Conservation (phyloP, 2,113 vertebrate species). For the Turnix velox region DNA sequence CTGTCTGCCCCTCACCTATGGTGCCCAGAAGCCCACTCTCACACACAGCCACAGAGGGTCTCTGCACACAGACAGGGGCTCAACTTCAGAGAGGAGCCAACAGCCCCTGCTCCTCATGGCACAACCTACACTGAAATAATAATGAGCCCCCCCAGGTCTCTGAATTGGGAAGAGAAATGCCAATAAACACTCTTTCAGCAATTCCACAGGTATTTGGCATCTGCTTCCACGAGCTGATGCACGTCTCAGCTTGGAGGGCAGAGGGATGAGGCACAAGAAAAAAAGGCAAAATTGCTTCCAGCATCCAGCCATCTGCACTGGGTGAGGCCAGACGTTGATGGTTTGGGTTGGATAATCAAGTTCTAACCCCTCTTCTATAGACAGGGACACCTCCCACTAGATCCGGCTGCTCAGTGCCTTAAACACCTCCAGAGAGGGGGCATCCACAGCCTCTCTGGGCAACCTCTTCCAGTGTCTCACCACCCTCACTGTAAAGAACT, state of each 20-base stretch:
- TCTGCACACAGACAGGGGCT: conserved; percentile 20
- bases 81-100: conserved; percentile 34
- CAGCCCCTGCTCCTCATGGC: conserved; percentile 61
- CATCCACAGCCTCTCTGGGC: too few species aligned
- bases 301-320: neutral
- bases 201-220: neutral
- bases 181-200: neutral
- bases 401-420: too few species aligned
- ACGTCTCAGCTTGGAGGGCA: neutral
- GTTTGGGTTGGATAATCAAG: too few species aligned
- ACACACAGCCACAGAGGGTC: conserved; percentile 7
- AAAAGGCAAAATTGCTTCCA: rapidly evolving
- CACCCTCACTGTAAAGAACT: too few species aligned
- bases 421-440: too few species aligned
- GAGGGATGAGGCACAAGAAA: neutral
- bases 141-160: conserved; percentile 19
- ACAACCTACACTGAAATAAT: conserved; percentile 66
- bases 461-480: too few species aligned
- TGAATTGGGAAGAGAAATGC: neutral
- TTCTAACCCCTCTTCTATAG: too few species aligned
- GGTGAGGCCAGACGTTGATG: neutral
- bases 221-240: neutral
- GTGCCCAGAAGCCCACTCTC: conserved; percentile 27
- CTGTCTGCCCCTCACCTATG: conserved; percentile 15
- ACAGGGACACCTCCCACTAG: too few species aligned